Evolutionary conservation across 1,140 invertebrate species (phyloP).

Genomic region (Apis mellifera): Amel_HAv3.1 CM009932.2:10030001-10030500

Average conservation of each 20-base stretch:
- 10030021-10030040: conserved; percentile 62
- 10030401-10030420: background rate
- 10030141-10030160: conserved; percentile 58
- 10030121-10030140: conserved; percentile 58
- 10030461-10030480: conserved; percentile 68
- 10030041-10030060: conserved; percentile 48
- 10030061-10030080: conserved; percentile 56
- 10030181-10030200: conserved; percentile 68
- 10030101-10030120: conserved; percentile 48
- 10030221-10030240: conserved; percentile 6
- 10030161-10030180: conserved; percentile 68
- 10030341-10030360: no score
- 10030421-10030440: conserved; percentile 61
- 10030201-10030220: conserved; percentile 42
- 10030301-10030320: background rate
- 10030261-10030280: conserved; percentile 61
- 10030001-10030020: conserved; percentile 35
- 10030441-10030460: conserved; percentile 55
- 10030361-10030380: no score
- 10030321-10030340: background rate
- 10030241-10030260: conserved; percentile 50
- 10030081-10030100: conserved; percentile 58
- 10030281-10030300: conserved; percentile 62
- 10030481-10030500: conserved; percentile 71
- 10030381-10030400: background rate